phyloP scores from a whole-genome alignment of 1,140 invertebrate species.

The Drosophila eugracilis region DNA sequence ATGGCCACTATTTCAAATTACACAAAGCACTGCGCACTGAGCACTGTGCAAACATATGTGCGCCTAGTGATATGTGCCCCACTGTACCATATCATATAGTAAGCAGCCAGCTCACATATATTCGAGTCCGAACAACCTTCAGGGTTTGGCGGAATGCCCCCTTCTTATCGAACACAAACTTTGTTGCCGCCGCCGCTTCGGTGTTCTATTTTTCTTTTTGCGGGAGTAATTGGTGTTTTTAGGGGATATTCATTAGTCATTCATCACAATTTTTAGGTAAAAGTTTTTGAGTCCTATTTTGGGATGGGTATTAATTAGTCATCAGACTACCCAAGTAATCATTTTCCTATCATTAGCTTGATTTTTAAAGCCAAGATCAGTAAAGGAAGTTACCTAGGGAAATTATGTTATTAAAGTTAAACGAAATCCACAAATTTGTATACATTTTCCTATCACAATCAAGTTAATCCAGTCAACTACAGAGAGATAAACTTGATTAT shows the following conservation, averaged over 20 bases:
- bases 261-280: too few relatives aligned
- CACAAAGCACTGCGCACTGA: constrained; percentile 9
- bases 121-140: constrained; percentile 44
- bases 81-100: constrained; percentile 33
- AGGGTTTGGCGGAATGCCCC: constrained; percentile 42
- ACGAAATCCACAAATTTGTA: background rate
- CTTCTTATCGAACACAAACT: constrained; percentile 41
- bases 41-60: constrained; percentile 22
- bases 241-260: background rate
- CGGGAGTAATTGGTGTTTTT: background rate
- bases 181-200: constrained; percentile 24
- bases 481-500: too few relatives aligned
- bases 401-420: too few relatives aligned
- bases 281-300: background rate
- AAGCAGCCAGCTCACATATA: constrained; percentile 21
- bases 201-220: constrained; percentile 19
- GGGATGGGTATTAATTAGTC: background rate
- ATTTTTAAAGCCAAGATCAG: background rate
- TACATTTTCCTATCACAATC: background rate
- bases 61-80: constrained; percentile 19
- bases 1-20: constrained; percentile 49
- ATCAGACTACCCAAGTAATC: background rate
- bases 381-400: background rate
- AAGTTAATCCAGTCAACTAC: too few relatives aligned
- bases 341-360: background rate